Evolutionary conservation across 2,888 invertebrate species (phyloP).

Genomic region (Mimachlamys varia): DNA sequence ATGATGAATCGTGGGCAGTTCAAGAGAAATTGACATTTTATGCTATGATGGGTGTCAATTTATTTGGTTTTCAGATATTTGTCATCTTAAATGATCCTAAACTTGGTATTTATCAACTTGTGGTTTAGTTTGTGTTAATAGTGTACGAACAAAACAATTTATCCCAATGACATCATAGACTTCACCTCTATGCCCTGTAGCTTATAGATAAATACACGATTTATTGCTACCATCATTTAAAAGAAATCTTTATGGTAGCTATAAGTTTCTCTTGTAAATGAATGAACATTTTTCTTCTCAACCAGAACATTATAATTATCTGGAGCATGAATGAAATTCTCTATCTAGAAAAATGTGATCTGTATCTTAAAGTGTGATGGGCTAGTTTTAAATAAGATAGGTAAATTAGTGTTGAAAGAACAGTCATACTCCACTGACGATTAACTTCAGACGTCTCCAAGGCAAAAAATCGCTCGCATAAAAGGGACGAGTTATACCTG

Average conservation of each 20-base stretch:
- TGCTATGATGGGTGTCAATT: constrained; percentile 22
- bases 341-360: background rate
- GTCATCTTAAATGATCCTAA: background rate
- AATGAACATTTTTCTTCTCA: background rate
- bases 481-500: background rate
- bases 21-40: constrained; percentile 16
- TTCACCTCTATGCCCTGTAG: background rate
- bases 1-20: constrained; percentile 6
- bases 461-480: background rate
- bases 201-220: background rate
- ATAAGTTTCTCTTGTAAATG: background rate
- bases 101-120: background rate
- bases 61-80: background rate
- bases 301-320: constrained; percentile 6
- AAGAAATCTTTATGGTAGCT: constrained; percentile 17
- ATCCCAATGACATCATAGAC: background rate
- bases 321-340: constrained; percentile 6
- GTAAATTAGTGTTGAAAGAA: background rate
- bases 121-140: background rate
- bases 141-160: background rate
- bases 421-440: background rate
- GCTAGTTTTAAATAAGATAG: constrained; percentile 15
- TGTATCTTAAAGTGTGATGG: background rate
- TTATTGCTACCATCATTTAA: background rate
- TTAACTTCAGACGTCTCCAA: background rate